Evolutionary conservation across 2,113 vertebrate species (phyloP), one percentile per base, ranked within the genome.

Genomic region (Dendropsophus ebraccatus): DNA sequence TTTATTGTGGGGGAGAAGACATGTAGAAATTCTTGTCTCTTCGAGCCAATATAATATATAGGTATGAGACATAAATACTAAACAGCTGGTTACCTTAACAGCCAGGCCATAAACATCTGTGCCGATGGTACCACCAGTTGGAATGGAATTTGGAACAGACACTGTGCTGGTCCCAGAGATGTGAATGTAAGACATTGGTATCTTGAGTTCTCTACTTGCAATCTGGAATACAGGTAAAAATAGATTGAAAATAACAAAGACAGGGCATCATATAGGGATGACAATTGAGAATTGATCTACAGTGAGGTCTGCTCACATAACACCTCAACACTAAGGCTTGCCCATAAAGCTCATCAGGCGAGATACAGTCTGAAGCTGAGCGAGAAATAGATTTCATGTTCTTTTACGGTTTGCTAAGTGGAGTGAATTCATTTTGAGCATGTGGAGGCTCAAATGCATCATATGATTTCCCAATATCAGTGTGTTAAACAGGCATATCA

Each of bases 81-180:
- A 41, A 8, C 41, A 52, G 30, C 49, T 14, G 21, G 3, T 77
- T 89, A 97, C 97, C 95, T 96, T 96, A 77, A 97, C 94, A 0
- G 97, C 97, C 94, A 95, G 95, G 85, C 96, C 96, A 1, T 96
- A 97, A 89, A 94, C 92, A 11, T 98, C 97, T 0, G 97, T 95
- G 0, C 97, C 94, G 1, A 94, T 90, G 83, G 96, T 97, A 0
- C 93, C 96, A 0, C 75, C 95, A 25, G 95, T 96, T 0, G 91
- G 94, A 28, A 91, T 89, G 0, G 96, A 93, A 89, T 98, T 98
- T 19, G 97, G 96, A 19, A 98, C 93, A 0, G 90, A 92, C 50
- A 88, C 90, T 21, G 97, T 98, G 90, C 94, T 96, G 82, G 95
- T 96, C 81, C 94, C 96, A 11, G 91, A 94, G 80, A 97, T 93